Conservation (phyloP, 2,797 vertebrate genomes). For the Onychomys torridus region DNA sequence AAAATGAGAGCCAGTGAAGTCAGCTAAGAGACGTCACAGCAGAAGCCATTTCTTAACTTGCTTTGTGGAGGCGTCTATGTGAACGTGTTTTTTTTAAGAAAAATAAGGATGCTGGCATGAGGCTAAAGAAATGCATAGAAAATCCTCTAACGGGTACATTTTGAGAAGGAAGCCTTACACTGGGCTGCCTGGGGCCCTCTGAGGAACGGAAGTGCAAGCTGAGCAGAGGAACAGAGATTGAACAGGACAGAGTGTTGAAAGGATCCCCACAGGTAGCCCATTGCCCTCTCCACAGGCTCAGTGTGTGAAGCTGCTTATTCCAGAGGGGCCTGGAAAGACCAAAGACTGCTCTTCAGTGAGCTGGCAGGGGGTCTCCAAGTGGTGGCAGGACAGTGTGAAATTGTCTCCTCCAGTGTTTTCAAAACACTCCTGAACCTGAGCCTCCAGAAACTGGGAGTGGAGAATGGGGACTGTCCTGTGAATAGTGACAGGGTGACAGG, state of each 20-base stretch:
- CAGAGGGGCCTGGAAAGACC: neutral
- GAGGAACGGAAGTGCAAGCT: neutral
- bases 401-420: too few relatives aligned
- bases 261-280: neutral
- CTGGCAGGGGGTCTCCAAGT: neutral
- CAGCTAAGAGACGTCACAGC: neutral
- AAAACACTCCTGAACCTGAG: neutral
- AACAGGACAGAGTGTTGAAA: fast-evolving
- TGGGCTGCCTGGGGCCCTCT: neutral
- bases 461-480: neutral
- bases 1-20: neutral
- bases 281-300: fast-evolving
- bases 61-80: neutral
- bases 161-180: neutral
- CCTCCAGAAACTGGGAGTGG: neutral
- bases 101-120: neutral
- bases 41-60: neutral
- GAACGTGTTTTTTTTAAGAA: neutral
- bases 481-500: neutral
- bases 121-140: neutral
- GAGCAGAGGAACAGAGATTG: neutral
- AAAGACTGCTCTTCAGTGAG: neutral
- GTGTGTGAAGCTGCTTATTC: neutral
- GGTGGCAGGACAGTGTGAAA: neutral
- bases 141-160: neutral